Conservation (phyloP, 1,140 invertebrate genomes). For the Hylyphantes graminicola region DNA sequence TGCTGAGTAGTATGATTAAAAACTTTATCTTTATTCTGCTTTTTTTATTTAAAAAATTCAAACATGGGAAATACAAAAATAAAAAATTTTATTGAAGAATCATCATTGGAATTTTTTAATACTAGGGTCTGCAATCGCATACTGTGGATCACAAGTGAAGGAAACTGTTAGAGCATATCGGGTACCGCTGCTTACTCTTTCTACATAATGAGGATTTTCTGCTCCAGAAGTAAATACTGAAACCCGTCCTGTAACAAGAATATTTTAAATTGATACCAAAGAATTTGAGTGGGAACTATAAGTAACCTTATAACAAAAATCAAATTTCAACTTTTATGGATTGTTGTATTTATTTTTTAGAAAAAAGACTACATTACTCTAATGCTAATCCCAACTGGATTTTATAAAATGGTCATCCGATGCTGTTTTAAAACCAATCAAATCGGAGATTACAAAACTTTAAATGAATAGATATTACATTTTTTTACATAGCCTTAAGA, state of each 20-base stretch:
- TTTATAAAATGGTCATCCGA: too few relatives aligned
- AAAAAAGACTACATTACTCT: too few relatives aligned
- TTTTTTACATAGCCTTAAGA: background rate
- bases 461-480: background rate
- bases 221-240: constrained; percentile 87
- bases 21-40: background rate
- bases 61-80: background rate
- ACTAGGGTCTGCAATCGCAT: constrained; percentile 46
- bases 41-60: background rate
- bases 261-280: too few relatives aligned
- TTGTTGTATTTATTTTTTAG: background rate
- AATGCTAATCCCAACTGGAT: too few relatives aligned
- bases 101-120: constrained; percentile 30
- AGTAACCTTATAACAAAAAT: too few relatives aligned
- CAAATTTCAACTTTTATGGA: too few relatives aligned
- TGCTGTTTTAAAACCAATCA: too few relatives aligned
- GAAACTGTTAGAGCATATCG: constrained; percentile 85
- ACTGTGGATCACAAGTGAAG: constrained; percentile 81
- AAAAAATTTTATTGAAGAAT: constrained; percentile 34
- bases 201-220: constrained; percentile 87
- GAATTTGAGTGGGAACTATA: too few relatives aligned
- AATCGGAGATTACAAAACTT: too few relatives aligned
- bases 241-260: constrained; percentile 73
- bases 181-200: constrained; percentile 79
- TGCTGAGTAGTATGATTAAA: background rate